Percentiles rank a stretch among this genome's conserved stretches.
Conservation (phyloP, 2,888 invertebrate genomes). For the Automeris io region DNA sequence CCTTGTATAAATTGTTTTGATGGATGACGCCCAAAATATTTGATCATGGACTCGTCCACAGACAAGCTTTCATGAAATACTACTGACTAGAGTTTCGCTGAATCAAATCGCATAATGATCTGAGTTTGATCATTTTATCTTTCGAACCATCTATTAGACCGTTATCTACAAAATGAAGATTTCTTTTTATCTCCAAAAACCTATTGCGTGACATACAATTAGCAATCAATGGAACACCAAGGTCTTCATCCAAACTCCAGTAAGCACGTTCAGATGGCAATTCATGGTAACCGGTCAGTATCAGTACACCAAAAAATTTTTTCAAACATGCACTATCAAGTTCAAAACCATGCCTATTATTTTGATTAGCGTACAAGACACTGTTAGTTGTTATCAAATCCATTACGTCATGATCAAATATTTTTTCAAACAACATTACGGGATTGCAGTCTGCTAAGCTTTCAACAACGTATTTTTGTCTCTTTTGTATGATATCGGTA, state of each 20-base stretch:
- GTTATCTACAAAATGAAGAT: conserved; percentile 17
- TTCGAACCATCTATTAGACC: conserved; percentile 10
- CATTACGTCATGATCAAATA: conserved; percentile 15
- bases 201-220: conserved; percentile 21
- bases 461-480: conserved; percentile 16
- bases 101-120: conserved; percentile 12
- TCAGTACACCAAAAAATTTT: conserved; percentile 15
- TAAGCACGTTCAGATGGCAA: conserved; percentile 27
- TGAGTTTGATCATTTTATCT: conserved; percentile 17
- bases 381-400: conserved; percentile 16
- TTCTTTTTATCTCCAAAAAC: conserved; percentile 18
- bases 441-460: conserved; percentile 17
- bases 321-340: conserved; percentile 13
- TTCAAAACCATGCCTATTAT: conserved; percentile 16
- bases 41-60: conserved; percentile 17
- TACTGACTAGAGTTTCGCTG: conserved; percentile 8
- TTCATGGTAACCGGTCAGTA: conserved; percentile 29
- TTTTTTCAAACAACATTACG: conserved; percentile 16
- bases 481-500: conserved; percentile 16
- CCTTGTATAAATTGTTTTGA: conserved; percentile 16
- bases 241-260: conserved; percentile 30
- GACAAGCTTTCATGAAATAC: conserved; percentile 12
- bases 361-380: conserved; percentile 17
- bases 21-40: conserved; percentile 16
- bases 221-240: conserved; percentile 20